phyloP scores from a whole-genome alignment of 2,113 vertebrate species.

The Brachirus orientalis region DNA sequence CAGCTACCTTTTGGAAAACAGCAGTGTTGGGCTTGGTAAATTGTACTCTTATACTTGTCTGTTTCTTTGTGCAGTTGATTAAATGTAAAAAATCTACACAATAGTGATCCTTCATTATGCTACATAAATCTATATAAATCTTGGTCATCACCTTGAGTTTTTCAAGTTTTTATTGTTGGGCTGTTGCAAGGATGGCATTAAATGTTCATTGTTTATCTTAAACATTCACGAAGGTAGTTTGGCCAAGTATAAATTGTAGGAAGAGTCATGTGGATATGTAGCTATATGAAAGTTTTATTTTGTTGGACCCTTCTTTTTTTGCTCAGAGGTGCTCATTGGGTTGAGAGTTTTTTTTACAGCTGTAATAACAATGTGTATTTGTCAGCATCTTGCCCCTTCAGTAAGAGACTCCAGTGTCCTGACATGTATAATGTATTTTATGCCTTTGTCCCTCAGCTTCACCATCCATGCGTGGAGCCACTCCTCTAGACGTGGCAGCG shows the following conservation, averaged over 20 bases:
- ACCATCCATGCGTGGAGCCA: conserved; percentile 95
- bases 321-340: not conserved
- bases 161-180: not conserved
- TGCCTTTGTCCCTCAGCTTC: conserved; percentile 82
- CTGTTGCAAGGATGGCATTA: not conserved
- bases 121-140: no score
- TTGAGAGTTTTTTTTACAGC: no score
- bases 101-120: no score
- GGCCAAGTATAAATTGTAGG: not conserved
- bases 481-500: conserved; percentile 94
- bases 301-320: not conserved
- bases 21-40: conserved; percentile 94
- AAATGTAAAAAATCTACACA: not conserved
- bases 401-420: not conserved
- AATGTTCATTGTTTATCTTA: not conserved
- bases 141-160: not conserved
- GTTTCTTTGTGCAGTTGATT: not conserved
- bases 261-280: no score
- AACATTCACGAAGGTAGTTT: not conserved
- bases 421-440: conserved; percentile 1
- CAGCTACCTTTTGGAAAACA: conserved; percentile 95
- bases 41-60: not conserved
- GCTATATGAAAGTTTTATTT: no score
- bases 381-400: not conserved
- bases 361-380: not conserved